Evolutionary conservation across 2,888 invertebrate species (phyloP).

Genomic region (Torymus texanus): DNA sequence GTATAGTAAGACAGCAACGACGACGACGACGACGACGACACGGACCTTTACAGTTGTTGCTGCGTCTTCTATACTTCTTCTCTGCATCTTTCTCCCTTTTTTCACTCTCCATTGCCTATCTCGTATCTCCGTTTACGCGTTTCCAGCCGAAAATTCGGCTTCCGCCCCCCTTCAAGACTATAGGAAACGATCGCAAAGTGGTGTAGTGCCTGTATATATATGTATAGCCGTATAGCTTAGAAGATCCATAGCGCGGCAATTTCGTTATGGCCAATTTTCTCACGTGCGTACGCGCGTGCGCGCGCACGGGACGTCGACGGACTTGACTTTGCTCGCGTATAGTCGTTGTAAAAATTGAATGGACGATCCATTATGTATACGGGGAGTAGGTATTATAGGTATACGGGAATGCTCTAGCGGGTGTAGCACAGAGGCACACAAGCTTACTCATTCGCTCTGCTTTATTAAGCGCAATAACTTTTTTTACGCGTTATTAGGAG

Average conservation of each 20-base stretch:
- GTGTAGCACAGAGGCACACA: background rate
- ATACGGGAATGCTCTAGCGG: background rate
- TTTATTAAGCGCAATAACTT: constrained; percentile 41
- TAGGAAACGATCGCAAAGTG: constrained; percentile 12
- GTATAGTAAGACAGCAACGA: background rate
- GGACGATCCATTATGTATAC: constrained; percentile 40
- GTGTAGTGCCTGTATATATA: too few species aligned
- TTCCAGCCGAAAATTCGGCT: constrained; percentile 32
- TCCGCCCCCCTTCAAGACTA: background rate
- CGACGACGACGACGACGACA: background rate
- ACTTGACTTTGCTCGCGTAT: constrained; percentile 40
- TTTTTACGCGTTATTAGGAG: constrained; percentile 43
- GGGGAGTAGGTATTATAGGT: too few species aligned
- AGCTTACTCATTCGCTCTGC: background rate
- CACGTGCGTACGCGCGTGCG: background rate
- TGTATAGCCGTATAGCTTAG: constrained; percentile 12
- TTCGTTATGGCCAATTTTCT: constrained; percentile 40
- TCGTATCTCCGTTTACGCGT: constrained; percentile 11
- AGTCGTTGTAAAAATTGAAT: constrained; percentile 25
- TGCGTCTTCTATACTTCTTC: too few species aligned
- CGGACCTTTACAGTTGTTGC: constrained; percentile 23
- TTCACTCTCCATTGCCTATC: too few species aligned
- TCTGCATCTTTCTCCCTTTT: too few species aligned
- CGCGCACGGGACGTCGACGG: background rate
- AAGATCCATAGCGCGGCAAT: constrained; percentile 22